Base-by-base conservation (phyloP, 1,140 invertebrate genomes). In the Gonioctena quinquepunctata region DNA sequence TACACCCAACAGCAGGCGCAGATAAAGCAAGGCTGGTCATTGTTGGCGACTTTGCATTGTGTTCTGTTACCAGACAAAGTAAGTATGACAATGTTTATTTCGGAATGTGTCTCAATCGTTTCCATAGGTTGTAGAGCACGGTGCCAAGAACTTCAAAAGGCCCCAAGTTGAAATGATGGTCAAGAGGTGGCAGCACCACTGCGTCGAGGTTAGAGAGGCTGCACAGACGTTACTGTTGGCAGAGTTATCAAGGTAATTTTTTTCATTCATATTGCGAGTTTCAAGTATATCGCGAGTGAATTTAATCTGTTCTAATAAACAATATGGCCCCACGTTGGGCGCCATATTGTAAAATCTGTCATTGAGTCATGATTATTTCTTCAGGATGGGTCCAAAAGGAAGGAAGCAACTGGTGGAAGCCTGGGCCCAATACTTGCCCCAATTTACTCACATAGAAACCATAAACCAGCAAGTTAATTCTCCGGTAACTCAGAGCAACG, bases 81-180 rank as follows among this genome's bases (percentile, higher is more conserved):
- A 19, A 86, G 89, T 18, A 2, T 42, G 3, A n/a, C 33, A 13
- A n/a, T 4, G 33, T 8, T 11, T 42, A n/a, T 42, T 42, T 4
- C 1, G 16, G 54, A 23, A 19, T 23, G 6, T 21, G 1, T 57
- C 13, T 62, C 33, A 42, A 42, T 13, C n/a, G 61, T 64, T 52
- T 74, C 21, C 42, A 19, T 68, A 79, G 77, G 80, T 82, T 3
- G 77, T 81, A 0, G 76, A 77, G 72, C 72, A 87, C 71, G 93
- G 94, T 21, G 89, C 90, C 0, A 91, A 91, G 72, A 89, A 89
- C 62, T 99, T 96, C 80, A 96, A 97, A 81, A 88, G 94, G 19
- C 96, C 96, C 0, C 93, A 96, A 83, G 94, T 99, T 0, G 97
- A 99, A 83, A 96, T 98, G 90, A 89, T 99, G 86, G 97, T 97